Conservation (phyloP, 2,113 vertebrate genomes). For the Acinonyx jubatus region DNA sequence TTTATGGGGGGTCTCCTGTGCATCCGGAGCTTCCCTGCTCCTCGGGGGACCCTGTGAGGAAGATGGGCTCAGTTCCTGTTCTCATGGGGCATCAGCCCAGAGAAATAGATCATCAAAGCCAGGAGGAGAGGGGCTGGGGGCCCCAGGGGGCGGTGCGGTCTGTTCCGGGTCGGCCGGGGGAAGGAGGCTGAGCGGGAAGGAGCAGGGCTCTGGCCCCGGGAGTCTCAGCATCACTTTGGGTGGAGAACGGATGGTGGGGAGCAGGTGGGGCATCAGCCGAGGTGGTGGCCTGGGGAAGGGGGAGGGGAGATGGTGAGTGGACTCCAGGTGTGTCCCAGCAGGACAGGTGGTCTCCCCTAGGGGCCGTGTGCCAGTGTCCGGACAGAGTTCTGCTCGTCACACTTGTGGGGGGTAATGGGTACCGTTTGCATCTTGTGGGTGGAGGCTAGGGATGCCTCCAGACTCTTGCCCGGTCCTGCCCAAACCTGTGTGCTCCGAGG, state of each 20-base stretch:
- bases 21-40: not conserved
- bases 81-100: not conserved
- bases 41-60: not conserved
- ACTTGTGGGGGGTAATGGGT: fast-evolving
- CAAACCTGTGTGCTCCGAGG: fast-evolving
- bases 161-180: not conserved
- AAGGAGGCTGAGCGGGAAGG: not conserved
- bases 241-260: not conserved
- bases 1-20: not conserved
- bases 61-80: too few relatives aligned
- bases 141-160: not conserved
- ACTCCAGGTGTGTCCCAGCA: fast-evolving
- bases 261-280: not conserved
- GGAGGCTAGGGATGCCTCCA: not conserved
- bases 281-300: not conserved
- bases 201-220: fast-evolving
- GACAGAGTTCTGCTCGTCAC: too few relatives aligned
- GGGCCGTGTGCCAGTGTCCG: not conserved
- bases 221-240: not conserved
- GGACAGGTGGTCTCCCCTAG: not conserved
- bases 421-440: fast-evolving
- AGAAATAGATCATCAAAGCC: fast-evolving
- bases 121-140: too few relatives aligned
- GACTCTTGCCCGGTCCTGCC: not conserved
- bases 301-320: not conserved